Evolutionary conservation across 2,797 vertebrate genomes (phyloP), one percentile per base, ranked within the genome.

Genomic region (Morelia viridis): DNA sequence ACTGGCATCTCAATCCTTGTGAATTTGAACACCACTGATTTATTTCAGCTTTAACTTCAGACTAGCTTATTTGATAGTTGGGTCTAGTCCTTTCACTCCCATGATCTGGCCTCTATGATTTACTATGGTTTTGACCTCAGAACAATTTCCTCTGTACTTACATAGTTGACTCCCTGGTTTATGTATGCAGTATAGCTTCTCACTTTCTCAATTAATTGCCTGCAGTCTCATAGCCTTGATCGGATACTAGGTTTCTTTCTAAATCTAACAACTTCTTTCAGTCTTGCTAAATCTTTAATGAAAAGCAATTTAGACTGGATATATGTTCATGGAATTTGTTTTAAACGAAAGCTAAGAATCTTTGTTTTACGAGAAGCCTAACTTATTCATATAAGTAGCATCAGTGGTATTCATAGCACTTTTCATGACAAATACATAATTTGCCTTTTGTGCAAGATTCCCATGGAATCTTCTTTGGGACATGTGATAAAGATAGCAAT

Each of bases 361-460:
- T 65, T 35, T 41, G 13, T 83, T 90, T 65, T 61, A 2, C 35
- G 4, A 85, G 61, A 57, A 17, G 53, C 26, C 35, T 8, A 87
- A 5, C 26, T 41, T 5, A 53, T 76, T 91, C 8, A 46, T n/a
- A 11, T 26, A 83, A 83, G 35, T 24, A 6, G 60, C 22, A 50
- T n/a, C 8, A 86, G 64, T 86, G 62, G 85, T 24, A 91, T 0
- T 83, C 46, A 90, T 1, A 87, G n/a, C 88, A 3, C 91, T 19
- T 91, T 86, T 56, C 35, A 87, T 89, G 92, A 62, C 85, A 90
- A 91, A 91, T 92, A 53, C 53, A 93, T 87, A 7, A 87, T 28
- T 28, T 5, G 53, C 60, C 15, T 83, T 57, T 92, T 9, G 89
- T 71, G 93, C 92, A 92, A 85, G 22, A 88, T 58, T 91, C 80